A percentile compares a stretch with the other conserved stretches of the same genome.
These are phyloP conservation scores for Drosophila mojavensis DNA, from an alignment of 1,140 invertebrate species.

Conservation along the genomic window DNA sequence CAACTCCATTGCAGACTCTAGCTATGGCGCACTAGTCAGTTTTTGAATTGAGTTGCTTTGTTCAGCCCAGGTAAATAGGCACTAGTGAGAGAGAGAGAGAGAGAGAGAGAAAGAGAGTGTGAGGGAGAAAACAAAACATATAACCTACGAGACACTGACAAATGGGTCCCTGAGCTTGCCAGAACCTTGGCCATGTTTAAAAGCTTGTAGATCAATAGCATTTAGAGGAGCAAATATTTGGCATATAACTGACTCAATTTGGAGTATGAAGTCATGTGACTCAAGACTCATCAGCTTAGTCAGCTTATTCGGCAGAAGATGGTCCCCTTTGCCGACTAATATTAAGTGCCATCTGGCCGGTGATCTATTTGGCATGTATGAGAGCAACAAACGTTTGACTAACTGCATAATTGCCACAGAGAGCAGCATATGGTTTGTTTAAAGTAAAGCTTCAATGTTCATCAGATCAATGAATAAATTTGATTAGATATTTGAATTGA, in stretches of 20 bases:
- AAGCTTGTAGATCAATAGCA: conserved; percentile 1
- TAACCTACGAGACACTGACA: conserved; percentile 14
- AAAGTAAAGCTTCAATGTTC: no score
- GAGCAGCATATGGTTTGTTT: no score
- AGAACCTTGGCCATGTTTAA: neutral
- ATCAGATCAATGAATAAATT: no score
- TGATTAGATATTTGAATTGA: no score
- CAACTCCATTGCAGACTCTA: conserved; percentile 10
- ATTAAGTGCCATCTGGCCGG: neutral
- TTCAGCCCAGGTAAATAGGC: conserved; percentile 18
- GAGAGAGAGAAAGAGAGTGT: neutral
- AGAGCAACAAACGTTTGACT: no score
- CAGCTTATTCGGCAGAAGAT: neutral
- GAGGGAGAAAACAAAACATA: conserved; percentile 3
- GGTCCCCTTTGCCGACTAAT: neutral
- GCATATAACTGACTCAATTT: neutral
- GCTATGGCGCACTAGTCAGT: conserved; percentile 9
- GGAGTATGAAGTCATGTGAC: neutral
- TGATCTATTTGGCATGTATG: no score
- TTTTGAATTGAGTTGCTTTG: conserved; percentile 69
- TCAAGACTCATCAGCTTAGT: neutral
- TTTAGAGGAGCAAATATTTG: neutral
- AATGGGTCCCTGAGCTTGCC: neutral
- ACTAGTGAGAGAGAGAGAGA: neutral
- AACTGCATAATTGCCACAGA: no score